phyloP scores from a whole-genome alignment of 2,888 invertebrate species.

The Aleiodes leptofemur region DNA sequence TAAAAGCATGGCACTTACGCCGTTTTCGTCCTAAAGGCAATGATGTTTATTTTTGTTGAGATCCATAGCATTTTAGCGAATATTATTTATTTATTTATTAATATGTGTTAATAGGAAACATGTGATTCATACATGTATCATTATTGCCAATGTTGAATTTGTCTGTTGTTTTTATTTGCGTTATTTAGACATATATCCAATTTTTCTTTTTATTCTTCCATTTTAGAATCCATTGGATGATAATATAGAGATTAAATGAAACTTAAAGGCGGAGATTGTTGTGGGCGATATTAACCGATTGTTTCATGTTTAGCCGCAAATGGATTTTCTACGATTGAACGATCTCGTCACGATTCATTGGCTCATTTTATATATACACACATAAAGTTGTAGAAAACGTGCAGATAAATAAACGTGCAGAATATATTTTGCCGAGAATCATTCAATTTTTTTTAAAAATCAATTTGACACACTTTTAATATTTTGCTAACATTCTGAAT shows the following conservation, averaged over 20 bases:
- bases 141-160: no score
- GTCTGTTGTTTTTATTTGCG: no score
- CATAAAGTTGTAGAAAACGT: slow-evolving; percentile 11
- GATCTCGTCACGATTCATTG: not conserved
- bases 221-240: not conserved
- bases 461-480: slow-evolving; percentile 10
- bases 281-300: slow-evolving; percentile 40
- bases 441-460: slow-evolving; percentile 2
- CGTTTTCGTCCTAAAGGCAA: no score
- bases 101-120: no score
- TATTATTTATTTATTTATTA: no score
- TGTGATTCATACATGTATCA: no score
- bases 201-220: no score
- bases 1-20: no score
- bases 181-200: no score
- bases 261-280: slow-evolving; percentile 36
- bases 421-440: slow-evolving; percentile 1
- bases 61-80: no score
- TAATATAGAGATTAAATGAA: slow-evolving; percentile 44
- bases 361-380: not conserved
- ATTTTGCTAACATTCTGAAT: not conserved
- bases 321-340: slow-evolving; percentile 16
- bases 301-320: slow-evolving; percentile 41
- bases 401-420: not conserved
- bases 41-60: no score